Base-by-base conservation (phyloP, 2,113 vertebrate genomes). In the Oreotrochilus melanogaster region DNA sequence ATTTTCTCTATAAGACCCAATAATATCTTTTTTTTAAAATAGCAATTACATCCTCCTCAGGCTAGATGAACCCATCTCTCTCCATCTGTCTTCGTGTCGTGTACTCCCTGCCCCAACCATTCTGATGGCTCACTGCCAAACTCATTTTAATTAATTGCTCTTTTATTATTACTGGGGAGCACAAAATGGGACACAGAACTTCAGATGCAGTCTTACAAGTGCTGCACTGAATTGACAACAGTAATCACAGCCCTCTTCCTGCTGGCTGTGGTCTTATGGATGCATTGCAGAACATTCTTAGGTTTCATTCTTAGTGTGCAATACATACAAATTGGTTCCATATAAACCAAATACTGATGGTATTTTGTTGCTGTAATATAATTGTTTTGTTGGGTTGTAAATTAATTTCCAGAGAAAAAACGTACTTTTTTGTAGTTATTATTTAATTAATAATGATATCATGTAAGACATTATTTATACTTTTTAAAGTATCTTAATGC, bases 381-480 rank as follows among this genome's bases (percentile, higher is more conserved):
- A 91, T 28, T 57, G 18, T 53, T 95, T 35, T 33, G 15, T 31
- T 65, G 18, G 27, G 33, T 17, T 88, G 39, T 69, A 89, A 95
- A 18, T 73, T 51, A 79, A 88, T 69, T 95, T 79, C 33, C 25
- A 69, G 24, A 58, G 22, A 81, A 89, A 84, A 92, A 16, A 12
- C 74, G 33, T 14, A 54, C 61, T 39, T 69, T 89, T 78, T 23
- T 62, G 31, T 35, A 80, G 54, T 35, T 79, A n/a, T 56, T 53
- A 74, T 78, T 80, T 51, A 76, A 81, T 73, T 54, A 82, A 45
- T 83, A 67, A 37, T 33, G 6, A 10, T 61, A 62, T 54, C 7
- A 50, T 31, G 22, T 48, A 66, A 90, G 22, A 9, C 45, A 28
- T 13, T 33, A 76, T 66, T 58, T 60, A 5, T 62, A 88, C 64